Evolutionary conservation across 2,797 vertebrate genomes (phyloP).

Genomic region (Meriones psammophilus): DNA sequence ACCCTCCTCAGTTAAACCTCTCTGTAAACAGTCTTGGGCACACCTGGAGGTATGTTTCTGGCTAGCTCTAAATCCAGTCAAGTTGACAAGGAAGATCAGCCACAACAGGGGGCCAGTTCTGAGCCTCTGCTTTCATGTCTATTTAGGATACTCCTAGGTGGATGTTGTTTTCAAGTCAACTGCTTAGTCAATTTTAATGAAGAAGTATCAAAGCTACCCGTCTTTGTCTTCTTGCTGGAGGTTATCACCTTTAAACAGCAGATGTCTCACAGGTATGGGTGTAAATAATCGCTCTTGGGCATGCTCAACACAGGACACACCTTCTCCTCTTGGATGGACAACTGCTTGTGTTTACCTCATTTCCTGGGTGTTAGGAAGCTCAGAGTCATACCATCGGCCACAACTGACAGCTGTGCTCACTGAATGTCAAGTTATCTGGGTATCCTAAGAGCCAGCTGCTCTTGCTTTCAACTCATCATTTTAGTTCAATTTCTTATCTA

Average conservation of each 20-base stretch:
- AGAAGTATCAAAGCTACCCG: background rate
- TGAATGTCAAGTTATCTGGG: rapidly evolving
- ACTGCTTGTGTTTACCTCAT: background rate
- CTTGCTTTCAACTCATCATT: background rate
- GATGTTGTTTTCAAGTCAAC: background rate
- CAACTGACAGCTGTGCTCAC: rapidly evolving
- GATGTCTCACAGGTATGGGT: background rate
- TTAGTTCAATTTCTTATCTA: background rate
- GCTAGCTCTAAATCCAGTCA: background rate
- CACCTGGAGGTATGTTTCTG: background rate
- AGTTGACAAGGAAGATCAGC: background rate
- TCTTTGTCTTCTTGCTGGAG: too few relatives aligned
- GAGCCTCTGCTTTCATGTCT: background rate
- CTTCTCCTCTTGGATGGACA: background rate
- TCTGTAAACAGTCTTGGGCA: background rate
- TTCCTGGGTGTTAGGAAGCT: background rate
- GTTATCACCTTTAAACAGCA: background rate
- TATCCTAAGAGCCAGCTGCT: background rate
- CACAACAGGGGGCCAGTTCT: background rate
- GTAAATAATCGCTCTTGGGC: background rate
- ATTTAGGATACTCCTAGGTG: too few relatives aligned
- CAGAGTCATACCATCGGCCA: rapidly evolving
- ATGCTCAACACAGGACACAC: background rate
- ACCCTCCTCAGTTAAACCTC: background rate
- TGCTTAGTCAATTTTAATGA: background rate